Conservation (phyloP, 2,888 invertebrate genomes). For the Timema cristinae region DNA sequence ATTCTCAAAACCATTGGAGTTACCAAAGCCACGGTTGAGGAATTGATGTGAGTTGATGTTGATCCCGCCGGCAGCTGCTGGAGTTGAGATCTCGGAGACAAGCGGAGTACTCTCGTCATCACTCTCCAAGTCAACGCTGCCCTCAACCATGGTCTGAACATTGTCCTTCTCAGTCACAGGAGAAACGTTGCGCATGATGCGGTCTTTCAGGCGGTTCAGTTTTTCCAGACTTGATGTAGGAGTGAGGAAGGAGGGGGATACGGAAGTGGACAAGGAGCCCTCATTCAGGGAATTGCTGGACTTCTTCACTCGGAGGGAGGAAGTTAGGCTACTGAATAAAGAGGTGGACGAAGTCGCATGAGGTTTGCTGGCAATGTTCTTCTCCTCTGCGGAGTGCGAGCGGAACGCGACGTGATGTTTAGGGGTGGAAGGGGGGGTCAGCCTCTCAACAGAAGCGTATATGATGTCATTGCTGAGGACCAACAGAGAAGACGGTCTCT, state of each 20-base stretch:
- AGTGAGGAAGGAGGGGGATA: slow-evolving; percentile 26
- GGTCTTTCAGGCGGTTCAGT: slow-evolving; percentile 43
- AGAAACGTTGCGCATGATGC: slow-evolving; percentile 42
- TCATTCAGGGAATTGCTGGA: slow-evolving; percentile 22
- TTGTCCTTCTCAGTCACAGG: slow-evolving; percentile 39
- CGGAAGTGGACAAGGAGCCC: slow-evolving; percentile 7
- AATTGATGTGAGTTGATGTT: slow-evolving; percentile 11
- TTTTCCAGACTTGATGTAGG: slow-evolving; percentile 40
- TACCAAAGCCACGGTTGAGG: slow-evolving; percentile 25
- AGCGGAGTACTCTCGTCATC: slow-evolving; percentile 69
- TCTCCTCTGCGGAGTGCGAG: slow-evolving; percentile 41
- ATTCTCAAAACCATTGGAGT: slow-evolving; percentile 19
- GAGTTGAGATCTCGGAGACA: slow-evolving; percentile 50
- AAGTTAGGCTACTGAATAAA: slow-evolving; percentile 9
- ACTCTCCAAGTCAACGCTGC: slow-evolving; percentile 41
- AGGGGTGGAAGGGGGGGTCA: slow-evolving; percentile 41
- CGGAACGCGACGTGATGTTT: slow-evolving; percentile 37
- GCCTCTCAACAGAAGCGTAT: slow-evolving; percentile 1
- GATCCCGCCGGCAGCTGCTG: slow-evolving; percentile 32
- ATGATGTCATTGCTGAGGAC: slow-evolving; percentile 23
- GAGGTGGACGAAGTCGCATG: slow-evolving; percentile 20
- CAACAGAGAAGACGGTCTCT: slow-evolving; percentile 28
- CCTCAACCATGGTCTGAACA: slow-evolving; percentile 30
- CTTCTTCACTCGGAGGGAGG: slow-evolving; percentile 17
- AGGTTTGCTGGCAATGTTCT: slow-evolving; percentile 2